Base-by-base conservation (phyloP, 92 coral and sea anemone species). In the Palythoa caribaeorum region DNA sequence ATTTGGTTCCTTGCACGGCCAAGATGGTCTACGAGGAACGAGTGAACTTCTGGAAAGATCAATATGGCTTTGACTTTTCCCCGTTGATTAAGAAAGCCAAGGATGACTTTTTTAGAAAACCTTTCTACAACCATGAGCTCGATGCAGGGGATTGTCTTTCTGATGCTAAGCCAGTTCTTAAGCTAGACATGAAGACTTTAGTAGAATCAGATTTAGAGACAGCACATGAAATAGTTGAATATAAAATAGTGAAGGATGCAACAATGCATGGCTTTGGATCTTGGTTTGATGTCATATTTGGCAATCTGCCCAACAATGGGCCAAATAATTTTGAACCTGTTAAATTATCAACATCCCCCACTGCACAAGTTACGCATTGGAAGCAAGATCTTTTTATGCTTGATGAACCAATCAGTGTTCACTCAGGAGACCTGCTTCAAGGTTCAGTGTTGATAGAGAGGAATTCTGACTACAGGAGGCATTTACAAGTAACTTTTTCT, bases 241-340 rank as follows among this genome's bases (percentile, higher is more conserved):
- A 93, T 90, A 75, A 87, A 57, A 90, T 97, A 50, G 44, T 73
- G 28, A 94, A 94, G 69, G 94, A 90, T 59, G 96, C 93, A 2
- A 76, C 73, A 54, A 73, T 96, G 59, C 94, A 95, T 95, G 99
- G 99, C 17, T 91, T 96, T 71, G 93, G 98, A 85, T 87, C 96
- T 9, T 96, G 99, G 99, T 96, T 96, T 94, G 96, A 91, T 68
- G 99, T 96, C 2, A 84, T 87, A 62, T 96, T 96, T 95, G 96
- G 94, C 15, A 90, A 90, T 65, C 90, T 89, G 17, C 93, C 96
- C 71, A 70, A 55, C 5, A 68, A 81, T 20, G 71, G 60, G 59
- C 85, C 68, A 14, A 76, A 62, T 16, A 39, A 50, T 11, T 21
- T 38, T 53, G 79, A 72, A 48, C 87, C 85, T 48, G 96, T 92